Base-by-base conservation (phyloP, 2,888 invertebrate species). In the Meghimatium bilineatum region DNA sequence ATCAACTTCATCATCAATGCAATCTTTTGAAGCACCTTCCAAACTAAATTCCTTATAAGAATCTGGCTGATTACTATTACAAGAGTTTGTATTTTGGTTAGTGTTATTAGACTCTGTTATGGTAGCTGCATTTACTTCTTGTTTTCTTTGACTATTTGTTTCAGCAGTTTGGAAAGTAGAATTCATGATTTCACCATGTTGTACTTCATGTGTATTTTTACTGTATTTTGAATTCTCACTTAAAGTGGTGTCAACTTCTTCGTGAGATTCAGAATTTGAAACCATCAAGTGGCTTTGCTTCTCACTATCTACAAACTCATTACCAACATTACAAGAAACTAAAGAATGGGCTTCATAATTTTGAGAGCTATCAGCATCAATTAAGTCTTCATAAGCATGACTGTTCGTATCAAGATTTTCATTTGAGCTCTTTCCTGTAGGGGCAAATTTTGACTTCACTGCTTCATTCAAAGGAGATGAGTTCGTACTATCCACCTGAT, bases 1-100 rank as follows among this genome's bases (percentile, higher is more conserved):
- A 78, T 78, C 78, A 78, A 78, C 44, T 1, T 78, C 78, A 66
- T 78, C 66, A 29, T 78, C 67, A 66, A 66, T 66, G n/a, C n/a
- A n/a, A 63, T 29, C 66, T 32, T 52, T 74, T 49, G 74, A 52
- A 34, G 52, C 66, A 44, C 5, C 32, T 29, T 52, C 0, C 66
- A 78, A 5, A 12, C 44, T 44, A 44, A 44, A 44, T 44, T 44
- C 12, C 44, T 44, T 12, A 8, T 5, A 44, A 44, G 69, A 63
- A 49, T 52, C 80, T 71, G 32, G 2, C 20, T 20, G 6, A 74
- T 52, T 52, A 52, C n/a, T 6, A 1, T 44, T 44, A 49, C 17
- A 5, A 29, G 49, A 29, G 26, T 71, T 12, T 26, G 36, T 23
- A 38, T 1, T 38, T 29, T 49, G 12, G 2, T 49, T 44, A 49